phyloP scores from a whole-genome alignment of 2,797 vertebrate species.

The Catharus ustulatus region DNA sequence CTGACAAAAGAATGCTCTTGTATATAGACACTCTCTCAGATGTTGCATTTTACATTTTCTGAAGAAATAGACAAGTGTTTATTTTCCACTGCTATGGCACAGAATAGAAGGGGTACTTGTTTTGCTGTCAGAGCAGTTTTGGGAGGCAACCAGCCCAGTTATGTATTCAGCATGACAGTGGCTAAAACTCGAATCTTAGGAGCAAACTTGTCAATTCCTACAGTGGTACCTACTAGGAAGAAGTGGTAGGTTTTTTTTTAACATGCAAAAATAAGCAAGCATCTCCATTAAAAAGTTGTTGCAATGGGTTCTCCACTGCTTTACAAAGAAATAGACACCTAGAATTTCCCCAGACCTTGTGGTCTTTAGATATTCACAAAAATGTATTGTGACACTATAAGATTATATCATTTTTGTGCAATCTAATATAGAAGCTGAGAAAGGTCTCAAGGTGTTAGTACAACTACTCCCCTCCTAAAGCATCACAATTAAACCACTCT shows the following conservation, averaged over 20 bases:
- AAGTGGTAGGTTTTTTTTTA: background rate
- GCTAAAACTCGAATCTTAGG: background rate
- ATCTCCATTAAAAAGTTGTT: background rate
- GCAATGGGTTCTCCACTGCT: background rate
- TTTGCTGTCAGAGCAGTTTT: background rate
- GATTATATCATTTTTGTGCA: background rate
- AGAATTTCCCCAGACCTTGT: background rate
- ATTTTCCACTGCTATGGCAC: background rate
- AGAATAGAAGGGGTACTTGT: background rate
- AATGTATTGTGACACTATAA: background rate
- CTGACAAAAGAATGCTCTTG: background rate
- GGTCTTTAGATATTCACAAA: background rate
- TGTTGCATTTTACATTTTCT: background rate
- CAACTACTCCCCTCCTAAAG: background rate
- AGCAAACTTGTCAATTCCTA: background rate
- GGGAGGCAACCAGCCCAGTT: background rate
- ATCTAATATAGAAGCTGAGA: background rate
- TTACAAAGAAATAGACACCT: background rate
- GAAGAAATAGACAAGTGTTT: background rate
- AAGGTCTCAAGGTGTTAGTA: background rate
- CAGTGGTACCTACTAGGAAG: background rate
- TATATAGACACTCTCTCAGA: background rate
- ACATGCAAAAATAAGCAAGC: background rate
- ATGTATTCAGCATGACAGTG: background rate
- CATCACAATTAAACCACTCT: background rate